phyloP scores from a whole-genome alignment of 2,113 vertebrate genomes.

The Fregata magnificens region DNA sequence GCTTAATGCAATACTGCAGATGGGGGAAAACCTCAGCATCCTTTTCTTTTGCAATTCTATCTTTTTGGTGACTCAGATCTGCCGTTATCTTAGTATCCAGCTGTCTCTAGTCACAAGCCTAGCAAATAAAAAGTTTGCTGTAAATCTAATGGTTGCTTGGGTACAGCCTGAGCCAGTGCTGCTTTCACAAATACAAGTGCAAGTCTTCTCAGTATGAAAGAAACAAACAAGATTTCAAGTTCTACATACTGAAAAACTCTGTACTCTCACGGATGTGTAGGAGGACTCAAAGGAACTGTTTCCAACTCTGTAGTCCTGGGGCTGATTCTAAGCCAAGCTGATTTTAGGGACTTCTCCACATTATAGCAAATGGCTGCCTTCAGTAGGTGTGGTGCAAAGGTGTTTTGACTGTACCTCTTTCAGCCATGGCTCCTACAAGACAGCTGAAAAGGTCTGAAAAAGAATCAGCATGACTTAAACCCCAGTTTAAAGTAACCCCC shows the following conservation, averaged over 20 bases:
- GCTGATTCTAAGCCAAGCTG: neutral
- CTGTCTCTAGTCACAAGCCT: slow-evolving; percentile 11
- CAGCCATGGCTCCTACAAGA: neutral
- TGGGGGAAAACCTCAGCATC: neutral
- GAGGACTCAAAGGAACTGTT: neutral
- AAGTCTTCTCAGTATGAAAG: neutral
- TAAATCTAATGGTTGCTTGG: slow-evolving; percentile 22
- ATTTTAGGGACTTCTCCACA: neutral
- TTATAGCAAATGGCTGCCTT: neutral
- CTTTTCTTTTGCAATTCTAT: neutral
- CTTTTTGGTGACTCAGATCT: slow-evolving; percentile 28
- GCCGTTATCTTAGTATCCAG: neutral
- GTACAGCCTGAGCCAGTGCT: neutral
- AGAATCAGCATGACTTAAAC: neutral
- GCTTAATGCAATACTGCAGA: neutral
- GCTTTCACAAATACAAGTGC: neutral
- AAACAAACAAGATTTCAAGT: neutral
- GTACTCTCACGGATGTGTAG: neutral
- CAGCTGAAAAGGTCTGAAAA: neutral
- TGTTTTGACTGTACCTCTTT: neutral
- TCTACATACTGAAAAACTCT: neutral
- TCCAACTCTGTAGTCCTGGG: neutral
- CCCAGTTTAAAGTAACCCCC: neutral
- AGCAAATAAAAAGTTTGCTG: neutral
- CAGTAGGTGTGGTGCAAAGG: neutral